Percentiles rank a stretch among this genome's conserved stretches.
phyloP scores from a whole-genome alignment of 2,797 vertebrate genomes.

The Erpetoichthys calabaricus region DNA sequence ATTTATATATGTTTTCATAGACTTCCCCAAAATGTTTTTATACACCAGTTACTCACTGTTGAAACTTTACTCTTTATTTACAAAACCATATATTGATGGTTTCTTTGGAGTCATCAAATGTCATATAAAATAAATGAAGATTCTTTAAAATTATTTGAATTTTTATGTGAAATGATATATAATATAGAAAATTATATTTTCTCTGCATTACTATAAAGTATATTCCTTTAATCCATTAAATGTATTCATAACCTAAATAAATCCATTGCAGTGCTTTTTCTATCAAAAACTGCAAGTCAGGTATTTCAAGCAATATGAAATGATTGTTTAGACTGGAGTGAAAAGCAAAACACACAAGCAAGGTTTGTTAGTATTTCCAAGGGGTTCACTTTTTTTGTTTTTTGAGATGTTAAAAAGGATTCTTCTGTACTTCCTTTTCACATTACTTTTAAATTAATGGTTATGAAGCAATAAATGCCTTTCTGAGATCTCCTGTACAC shows the following conservation, averaged over 20 bases:
- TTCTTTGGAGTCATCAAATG: no score
- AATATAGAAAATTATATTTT: no score
- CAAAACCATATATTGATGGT: no score
- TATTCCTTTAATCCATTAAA: not conserved
- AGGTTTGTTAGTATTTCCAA: not conserved
- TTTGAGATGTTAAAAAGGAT: not conserved
- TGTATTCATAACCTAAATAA: not conserved
- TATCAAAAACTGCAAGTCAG: not conserved
- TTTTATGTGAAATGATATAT: no score
- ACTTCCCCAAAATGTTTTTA: no score
- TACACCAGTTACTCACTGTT: no score
- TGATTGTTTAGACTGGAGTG: not conserved
- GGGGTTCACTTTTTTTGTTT: not conserved
- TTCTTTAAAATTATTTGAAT: no score
- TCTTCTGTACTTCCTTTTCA: constrained; percentile 11
- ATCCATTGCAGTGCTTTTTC: not conserved
- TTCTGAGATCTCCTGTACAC: constrained; percentile 16
- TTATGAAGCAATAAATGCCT: constrained; percentile 18
- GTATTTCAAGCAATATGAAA: not conserved
- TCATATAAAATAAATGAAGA: no score
- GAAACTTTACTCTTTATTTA: no score
- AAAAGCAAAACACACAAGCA: not conserved
- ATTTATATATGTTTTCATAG: no score
- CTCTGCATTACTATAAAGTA: no score
- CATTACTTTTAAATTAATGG: constrained; percentile 8